Evolutionary conservation across 2,888 invertebrate species (phyloP).

Genomic region (Dryococelus australis): DNA sequence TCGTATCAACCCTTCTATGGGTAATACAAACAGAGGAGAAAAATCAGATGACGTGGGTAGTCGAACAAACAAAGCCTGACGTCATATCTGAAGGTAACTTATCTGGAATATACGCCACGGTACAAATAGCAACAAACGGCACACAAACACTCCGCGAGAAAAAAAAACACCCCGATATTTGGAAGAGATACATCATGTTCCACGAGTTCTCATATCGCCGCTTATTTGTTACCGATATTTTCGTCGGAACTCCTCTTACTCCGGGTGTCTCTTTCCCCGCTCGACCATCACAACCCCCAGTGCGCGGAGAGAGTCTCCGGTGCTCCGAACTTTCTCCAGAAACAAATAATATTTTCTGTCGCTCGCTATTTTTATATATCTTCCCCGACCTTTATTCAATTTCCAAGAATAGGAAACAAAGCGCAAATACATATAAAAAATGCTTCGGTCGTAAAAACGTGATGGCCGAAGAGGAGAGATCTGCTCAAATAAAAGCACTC

Average conservation of each 20-base stretch:
- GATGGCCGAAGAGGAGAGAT: not conserved
- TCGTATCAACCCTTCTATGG: too few relatives aligned
- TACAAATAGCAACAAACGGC: not conserved
- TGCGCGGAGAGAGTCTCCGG: slow-evolving; percentile 24
- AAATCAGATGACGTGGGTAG: too few relatives aligned
- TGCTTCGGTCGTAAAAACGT: slow-evolving; percentile 8
- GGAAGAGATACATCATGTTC: not conserved
- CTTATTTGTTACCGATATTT: slow-evolving; percentile 32
- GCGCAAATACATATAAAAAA: not conserved
- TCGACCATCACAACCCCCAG: not conserved
- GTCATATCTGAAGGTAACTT: too few relatives aligned
- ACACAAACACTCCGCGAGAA: not conserved
- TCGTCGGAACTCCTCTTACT: not conserved
- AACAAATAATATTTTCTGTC: slow-evolving; percentile 30
- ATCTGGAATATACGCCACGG: too few relatives aligned
- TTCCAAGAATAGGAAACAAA: slow-evolving; percentile 29
- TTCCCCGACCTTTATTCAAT: slow-evolving; percentile 30
- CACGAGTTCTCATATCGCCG: slow-evolving; percentile 22
- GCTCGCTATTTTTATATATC: slow-evolving; percentile 21
- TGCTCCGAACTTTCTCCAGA: slow-evolving; percentile 24
- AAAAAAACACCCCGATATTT: not conserved
- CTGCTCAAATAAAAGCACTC: not conserved
- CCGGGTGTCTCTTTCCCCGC: not conserved
- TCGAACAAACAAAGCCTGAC: too few relatives aligned
- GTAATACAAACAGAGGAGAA: too few relatives aligned